These are phyloP conservation scores for Rhagium mordax DNA, from an alignment of 2,888 invertebrate species.

Conservation along the genomic window DNA sequence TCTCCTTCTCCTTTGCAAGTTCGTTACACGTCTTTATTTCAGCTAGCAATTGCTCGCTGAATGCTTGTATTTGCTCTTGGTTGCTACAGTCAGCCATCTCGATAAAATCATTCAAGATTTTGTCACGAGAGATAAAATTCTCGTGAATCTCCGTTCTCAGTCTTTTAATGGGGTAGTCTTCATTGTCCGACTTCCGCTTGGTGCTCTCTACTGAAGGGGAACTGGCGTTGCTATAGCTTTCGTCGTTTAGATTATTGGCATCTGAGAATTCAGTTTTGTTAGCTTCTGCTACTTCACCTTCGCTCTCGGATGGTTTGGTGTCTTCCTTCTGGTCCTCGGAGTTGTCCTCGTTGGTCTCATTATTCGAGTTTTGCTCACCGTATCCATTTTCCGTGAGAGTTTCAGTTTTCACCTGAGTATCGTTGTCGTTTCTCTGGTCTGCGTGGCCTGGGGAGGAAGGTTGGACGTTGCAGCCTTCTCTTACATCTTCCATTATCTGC, in stretches of 20 bases:
- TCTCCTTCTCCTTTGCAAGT: constrained; percentile 85
- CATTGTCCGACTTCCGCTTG: constrained; percentile 54
- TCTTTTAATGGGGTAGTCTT: constrained; percentile 62
- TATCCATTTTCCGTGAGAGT: constrained; percentile 48
- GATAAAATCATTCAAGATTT: constrained; percentile 77
- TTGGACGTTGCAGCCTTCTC: constrained; percentile 68
- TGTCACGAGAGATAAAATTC: constrained; percentile 71
- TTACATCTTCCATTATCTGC: constrained; percentile 75
- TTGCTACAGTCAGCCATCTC: constrained; percentile 76
- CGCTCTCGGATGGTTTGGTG: constrained; percentile 43
- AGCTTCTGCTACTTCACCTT: constrained; percentile 40
- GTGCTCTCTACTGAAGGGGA: constrained; percentile 47
- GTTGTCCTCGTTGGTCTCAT: constrained; percentile 40
- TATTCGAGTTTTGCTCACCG: constrained; percentile 39
- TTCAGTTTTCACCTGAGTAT: constrained; percentile 48
- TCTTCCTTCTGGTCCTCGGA: constrained; percentile 40
- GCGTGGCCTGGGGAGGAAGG: constrained; percentile 69
- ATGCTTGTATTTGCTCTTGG: constrained; percentile 76
- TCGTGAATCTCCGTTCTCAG: constrained; percentile 64
- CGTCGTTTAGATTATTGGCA: constrained; percentile 47
- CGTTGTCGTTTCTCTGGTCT: constrained; percentile 61
- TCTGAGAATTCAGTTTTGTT: constrained; percentile 41
- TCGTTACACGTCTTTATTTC: constrained; percentile 82
- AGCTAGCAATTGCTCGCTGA: constrained; percentile 77
- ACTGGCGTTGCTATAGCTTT: constrained; percentile 50